These are phyloP conservation scores for Mycteria americana DNA, from an alignment of 2,797 vertebrate species.

Conservation along the genomic window DNA sequence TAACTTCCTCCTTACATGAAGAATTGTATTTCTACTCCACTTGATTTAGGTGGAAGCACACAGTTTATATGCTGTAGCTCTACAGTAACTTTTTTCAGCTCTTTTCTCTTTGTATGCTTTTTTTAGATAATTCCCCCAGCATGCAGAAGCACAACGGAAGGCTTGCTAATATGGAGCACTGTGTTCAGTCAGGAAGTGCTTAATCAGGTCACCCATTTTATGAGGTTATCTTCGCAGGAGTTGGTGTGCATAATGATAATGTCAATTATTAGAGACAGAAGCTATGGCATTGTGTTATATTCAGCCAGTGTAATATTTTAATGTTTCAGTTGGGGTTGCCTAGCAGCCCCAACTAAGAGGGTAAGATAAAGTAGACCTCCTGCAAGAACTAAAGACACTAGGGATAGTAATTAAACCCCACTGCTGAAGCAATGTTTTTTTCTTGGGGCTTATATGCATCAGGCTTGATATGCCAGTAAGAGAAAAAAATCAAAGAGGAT, in stretches of 20 bases:
- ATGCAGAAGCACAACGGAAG: background rate
- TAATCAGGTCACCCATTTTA: conserved; percentile 8
- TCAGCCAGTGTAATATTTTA: background rate
- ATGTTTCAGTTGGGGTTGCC: background rate
- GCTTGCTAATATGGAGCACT: background rate
- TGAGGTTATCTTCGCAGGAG: background rate
- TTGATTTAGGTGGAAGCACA: background rate
- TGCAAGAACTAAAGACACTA: background rate
- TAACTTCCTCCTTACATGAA: background rate
- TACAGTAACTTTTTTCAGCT: background rate
- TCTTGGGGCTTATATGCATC: background rate
- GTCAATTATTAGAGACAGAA: background rate
- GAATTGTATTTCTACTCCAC: background rate
- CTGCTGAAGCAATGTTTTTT: background rate
- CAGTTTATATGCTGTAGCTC: background rate
- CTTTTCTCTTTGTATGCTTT: background rate
- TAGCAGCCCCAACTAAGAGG: background rate
- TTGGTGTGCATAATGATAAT: background rate
- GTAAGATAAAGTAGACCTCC: background rate
- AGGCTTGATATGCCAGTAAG: background rate
- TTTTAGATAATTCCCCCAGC: background rate
- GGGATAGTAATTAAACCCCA: background rate
- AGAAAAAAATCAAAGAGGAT: background rate
- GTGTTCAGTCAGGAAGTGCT: background rate
- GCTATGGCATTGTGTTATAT: background rate